Percentiles rank a stretch among this genome's conserved stretches.
Conservation (phyloP, 2,888 invertebrate genomes). For the Lycophotia porphyrea region DNA sequence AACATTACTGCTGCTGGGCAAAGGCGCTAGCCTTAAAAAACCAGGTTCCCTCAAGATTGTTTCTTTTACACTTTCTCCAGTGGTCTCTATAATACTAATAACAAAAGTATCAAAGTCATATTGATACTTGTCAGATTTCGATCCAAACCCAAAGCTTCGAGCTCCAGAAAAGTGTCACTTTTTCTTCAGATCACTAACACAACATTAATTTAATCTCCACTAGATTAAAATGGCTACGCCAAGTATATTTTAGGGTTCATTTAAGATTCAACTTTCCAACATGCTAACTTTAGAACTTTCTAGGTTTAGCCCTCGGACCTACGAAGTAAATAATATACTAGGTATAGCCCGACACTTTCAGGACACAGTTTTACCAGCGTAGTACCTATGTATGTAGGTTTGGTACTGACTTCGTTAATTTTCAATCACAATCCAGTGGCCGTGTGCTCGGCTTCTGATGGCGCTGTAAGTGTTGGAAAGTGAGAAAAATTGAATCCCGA, state of each 20-base stretch:
- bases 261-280: not conserved
- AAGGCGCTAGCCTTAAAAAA: too few relatives aligned
- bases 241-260: not conserved
- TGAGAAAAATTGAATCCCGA: slow-evolving; percentile 39
- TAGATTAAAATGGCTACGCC: not conserved
- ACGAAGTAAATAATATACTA: not conserved
- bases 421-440: slow-evolving; percentile 56
- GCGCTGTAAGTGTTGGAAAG: slow-evolving; percentile 28
- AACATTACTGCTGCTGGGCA: not conserved
- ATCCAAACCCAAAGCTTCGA: not conserved
- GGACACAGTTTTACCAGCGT: not conserved
- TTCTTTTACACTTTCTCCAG: not conserved
- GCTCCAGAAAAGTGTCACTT: not conserved
- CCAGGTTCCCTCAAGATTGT: not conserved
- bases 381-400: not conserved
- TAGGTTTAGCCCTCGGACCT: not conserved
- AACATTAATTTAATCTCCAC: not conserved
- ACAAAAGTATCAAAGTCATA: not conserved
- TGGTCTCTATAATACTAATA: too few relatives aligned
- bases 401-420: slow-evolving; percentile 38
- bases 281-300: not conserved
- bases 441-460: slow-evolving; percentile 39
- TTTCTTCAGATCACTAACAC: not conserved
- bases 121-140: not conserved
- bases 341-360: not conserved